Conservation (phyloP, 2,113 vertebrate genomes). For the Menidia beryllina region DNA sequence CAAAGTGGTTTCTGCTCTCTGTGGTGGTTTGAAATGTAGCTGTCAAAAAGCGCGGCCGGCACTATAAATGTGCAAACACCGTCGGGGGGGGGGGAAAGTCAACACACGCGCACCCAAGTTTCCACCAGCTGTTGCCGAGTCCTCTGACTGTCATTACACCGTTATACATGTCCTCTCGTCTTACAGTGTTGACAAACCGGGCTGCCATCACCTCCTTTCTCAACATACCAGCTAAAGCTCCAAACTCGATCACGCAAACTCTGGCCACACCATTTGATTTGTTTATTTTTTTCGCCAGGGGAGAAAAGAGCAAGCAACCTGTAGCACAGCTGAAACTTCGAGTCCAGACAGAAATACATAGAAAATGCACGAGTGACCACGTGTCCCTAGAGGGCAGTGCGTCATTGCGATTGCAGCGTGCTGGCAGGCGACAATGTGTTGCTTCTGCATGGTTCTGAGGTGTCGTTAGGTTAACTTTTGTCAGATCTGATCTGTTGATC, state of each 20-base stretch:
- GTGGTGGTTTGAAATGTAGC: constrained; percentile 22
- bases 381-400: constrained; percentile 47
- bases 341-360: not conserved
- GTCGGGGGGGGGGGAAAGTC: constrained; percentile 11
- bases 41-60: not conserved
- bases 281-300: not conserved
- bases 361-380: constrained; percentile 11
- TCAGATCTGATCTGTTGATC: not conserved
- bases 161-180: constrained; percentile 42
- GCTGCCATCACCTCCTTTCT: constrained; percentile 8
- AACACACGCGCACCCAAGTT: constrained; percentile 50
- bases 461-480: not conserved
- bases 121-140: constrained; percentile 64
- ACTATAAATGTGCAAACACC: constrained; percentile 37
- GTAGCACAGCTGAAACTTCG: not conserved
- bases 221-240: not conserved
- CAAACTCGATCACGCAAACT: not conserved
- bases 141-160: constrained; percentile 52
- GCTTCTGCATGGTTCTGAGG: not conserved
- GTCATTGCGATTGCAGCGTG: not conserved
- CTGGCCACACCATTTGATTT: not conserved
- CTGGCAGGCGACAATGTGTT: not conserved
- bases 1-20: not conserved
- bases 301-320: not conserved
- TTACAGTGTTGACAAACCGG: constrained; percentile 38